phyloP scores from a whole-genome alignment of 2,888 invertebrate species.

The Parasteatoda lunata region DNA sequence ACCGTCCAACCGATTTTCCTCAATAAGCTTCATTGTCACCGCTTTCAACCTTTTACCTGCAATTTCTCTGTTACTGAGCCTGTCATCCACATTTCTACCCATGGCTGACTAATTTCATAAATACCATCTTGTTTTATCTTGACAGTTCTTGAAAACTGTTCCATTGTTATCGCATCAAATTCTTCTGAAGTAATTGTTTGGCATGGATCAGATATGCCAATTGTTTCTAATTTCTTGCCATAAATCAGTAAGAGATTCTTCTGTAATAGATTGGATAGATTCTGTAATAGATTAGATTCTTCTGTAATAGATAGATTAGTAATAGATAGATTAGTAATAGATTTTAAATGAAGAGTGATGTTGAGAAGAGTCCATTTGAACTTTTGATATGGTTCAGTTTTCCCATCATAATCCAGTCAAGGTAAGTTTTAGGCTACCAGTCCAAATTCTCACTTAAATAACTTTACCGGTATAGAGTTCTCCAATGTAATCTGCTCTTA shows the following conservation, averaged over 20 bases:
- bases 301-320: no score
- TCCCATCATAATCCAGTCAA: not conserved
- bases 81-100: not conserved
- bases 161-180: no score
- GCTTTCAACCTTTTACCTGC: not conserved
- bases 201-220: not conserved
- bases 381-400: not conserved
- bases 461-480: no score
- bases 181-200: not conserved
- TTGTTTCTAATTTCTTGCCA: not conserved
- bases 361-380: no score
- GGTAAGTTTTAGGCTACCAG: not conserved
- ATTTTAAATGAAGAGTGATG: not conserved
- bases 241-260: not conserved
- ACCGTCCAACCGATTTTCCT: no score
- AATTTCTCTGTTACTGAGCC: not conserved
- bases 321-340: no score
- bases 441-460: not conserved
- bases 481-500: constrained; percentile 7
- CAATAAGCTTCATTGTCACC: no score
- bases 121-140: not conserved
- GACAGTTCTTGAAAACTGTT: not conserved
- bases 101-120: not conserved
- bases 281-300: no score
- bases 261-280: no score